Conservation (phyloP, 2,888 invertebrate species). For the Bellardia pandia region DNA sequence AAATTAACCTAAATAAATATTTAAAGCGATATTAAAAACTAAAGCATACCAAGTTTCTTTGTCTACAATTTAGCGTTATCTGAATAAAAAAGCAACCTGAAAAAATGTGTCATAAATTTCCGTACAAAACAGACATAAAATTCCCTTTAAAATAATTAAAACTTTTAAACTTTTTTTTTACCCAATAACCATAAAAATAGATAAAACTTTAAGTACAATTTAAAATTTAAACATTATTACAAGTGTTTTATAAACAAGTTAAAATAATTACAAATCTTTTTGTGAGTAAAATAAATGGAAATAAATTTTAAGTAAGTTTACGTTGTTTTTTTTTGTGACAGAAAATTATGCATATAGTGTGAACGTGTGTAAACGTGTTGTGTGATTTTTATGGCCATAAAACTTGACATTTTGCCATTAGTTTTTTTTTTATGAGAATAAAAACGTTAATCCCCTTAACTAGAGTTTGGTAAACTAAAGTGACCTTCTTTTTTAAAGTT, state of each 20-base stretch:
- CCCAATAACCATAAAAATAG: neutral
- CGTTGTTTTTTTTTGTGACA: neutral
- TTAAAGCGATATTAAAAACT: neutral
- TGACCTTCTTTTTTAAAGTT: constrained; percentile 39
- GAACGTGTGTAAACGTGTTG: neutral
- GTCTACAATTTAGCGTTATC: constrained; percentile 22
- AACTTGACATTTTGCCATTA: constrained; percentile 14
- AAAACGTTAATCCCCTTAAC: neutral
- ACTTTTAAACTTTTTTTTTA: neutral
- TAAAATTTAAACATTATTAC: neutral
- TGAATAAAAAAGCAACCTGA: neutral
- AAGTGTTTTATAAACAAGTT: constrained; percentile 2
- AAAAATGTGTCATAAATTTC: constrained; percentile 56
- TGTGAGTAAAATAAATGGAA: neutral
- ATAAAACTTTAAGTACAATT: neutral
- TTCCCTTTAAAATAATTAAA: constrained; percentile 40
- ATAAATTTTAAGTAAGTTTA: neutral
- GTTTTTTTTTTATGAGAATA: constrained; percentile 24
- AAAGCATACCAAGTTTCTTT: neutral
- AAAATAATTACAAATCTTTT: neutral
- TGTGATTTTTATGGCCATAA: neutral
- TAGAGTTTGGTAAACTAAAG: constrained; percentile 30
- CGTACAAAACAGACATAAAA: constrained; percentile 1
- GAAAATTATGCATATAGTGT: neutral
- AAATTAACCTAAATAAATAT: constrained; percentile 41